These are phyloP conservation scores for Nautilus pompilius DNA, from an alignment of 1,140 invertebrate genomes.

Conservation along the genomic window DNA sequence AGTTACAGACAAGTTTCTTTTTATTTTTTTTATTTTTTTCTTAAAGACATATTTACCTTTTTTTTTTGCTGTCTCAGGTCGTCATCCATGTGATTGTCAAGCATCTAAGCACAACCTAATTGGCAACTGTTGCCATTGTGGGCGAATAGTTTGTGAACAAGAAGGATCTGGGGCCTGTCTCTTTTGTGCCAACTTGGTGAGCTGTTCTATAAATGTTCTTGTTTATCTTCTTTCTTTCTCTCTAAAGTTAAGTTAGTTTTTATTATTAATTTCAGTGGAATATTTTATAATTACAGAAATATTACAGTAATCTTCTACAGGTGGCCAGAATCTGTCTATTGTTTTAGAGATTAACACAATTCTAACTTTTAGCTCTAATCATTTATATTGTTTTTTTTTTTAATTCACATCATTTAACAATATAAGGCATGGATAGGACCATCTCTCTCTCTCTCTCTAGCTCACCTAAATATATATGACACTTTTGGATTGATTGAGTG, in stretches of 20 bases:
- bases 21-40: no score
- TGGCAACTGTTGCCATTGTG: conserved; percentile 92
- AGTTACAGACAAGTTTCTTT: no score
- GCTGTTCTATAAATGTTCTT: conserved; percentile 4
- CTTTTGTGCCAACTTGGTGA: conserved; percentile 73
- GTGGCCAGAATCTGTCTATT: not conserved
- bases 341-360: no score
- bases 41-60: not conserved
- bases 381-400: no score
- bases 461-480: no score
- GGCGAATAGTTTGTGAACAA: conserved; percentile 90
- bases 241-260: no score
- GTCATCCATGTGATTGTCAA: conserved; percentile 87
- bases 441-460: no score
- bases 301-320: not conserved
- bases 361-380: no score
- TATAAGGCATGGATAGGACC: no score
- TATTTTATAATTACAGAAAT: not conserved
- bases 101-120: conserved; percentile 85
- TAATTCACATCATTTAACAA: no score
- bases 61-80: conserved; percentile 58
- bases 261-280: no score
- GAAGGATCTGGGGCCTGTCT: conserved; percentile 96
- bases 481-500: no score
- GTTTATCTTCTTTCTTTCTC: not conserved